Evolutionary conservation across 2,888 invertebrate species (phyloP), one percentile per base, ranked within the genome.

Genomic region (Merodon equestris): DNA sequence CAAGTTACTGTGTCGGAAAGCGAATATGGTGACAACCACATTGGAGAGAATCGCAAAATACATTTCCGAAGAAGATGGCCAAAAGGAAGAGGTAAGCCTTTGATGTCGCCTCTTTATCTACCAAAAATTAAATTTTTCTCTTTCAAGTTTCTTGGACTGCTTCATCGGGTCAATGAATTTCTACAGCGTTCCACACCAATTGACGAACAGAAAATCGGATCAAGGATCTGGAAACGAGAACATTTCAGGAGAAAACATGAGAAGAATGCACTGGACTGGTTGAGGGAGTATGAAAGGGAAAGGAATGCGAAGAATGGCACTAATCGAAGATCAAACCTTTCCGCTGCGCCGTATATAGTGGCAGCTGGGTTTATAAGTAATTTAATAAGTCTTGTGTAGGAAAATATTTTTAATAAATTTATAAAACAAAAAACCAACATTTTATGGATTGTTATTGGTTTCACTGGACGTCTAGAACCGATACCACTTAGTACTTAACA

Each of bases 1-100:
- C 57, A 83, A 83, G 63, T 68, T 68, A 0, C 82, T 87, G 12
- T 84, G 84, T 1, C 83, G 63, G 10, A 58, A 19, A 12, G 45
- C 56, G 1, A 64, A 5, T 1, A 9, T 18, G n/a, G 42, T 70
- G 0, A 18, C 45, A 15, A 2, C 27, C 1, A 40, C 50, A 0
- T n/a, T 79, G 27, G 27, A 53, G 0, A 51, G 67, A 7, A 68
- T 79, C 27, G 61, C 73, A 1, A 63, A 58, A 9, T 73, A 66
- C 9, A 70, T 74, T 0, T 60, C 73, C 9, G 79, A 81, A 10
- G 64, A 81, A 7, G 56, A 60, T 54, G 68, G 68, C 0, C 71
- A 79, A 27, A 70, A 64, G 15, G 51, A 60, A 45, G 47, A 81
- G 51, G 79, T 74, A 36, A 61, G 51, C 38, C 19, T n/a, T n/a